These are phyloP conservation scores for Umimayanthus chanpuru DNA, from an alignment of 92 coral and sea anemone genomes.

Conservation along the genomic window DNA sequence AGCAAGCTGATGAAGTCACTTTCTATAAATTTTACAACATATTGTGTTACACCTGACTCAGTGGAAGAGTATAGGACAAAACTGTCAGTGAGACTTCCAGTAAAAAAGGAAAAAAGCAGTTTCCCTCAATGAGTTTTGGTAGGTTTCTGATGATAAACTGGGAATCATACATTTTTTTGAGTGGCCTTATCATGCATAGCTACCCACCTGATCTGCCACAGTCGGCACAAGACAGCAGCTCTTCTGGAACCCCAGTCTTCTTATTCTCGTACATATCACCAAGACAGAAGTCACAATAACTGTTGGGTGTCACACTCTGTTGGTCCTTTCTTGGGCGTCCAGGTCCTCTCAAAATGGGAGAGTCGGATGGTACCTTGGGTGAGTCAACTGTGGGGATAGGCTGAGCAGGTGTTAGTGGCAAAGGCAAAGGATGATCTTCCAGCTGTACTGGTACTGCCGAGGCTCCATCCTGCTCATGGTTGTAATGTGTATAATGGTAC, in stretches of 20 bases:
- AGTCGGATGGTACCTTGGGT: constrained; percentile 67
- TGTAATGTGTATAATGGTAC: constrained; percentile 95
- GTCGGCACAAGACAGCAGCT: constrained; percentile 94
- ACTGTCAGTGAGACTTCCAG: too few relatives aligned
- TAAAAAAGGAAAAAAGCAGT: too few relatives aligned
- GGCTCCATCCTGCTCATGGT: constrained; percentile 80
- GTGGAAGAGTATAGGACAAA: too few relatives aligned
- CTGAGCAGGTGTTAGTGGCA: constrained; percentile 66
- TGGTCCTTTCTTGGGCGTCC: constrained; percentile 68
- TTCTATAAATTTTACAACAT: too few relatives aligned
- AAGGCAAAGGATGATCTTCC: not conserved
- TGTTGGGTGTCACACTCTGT: constrained; percentile 78
- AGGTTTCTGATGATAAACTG: too few relatives aligned
- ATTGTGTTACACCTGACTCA: too few relatives aligned
- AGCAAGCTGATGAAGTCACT: too few relatives aligned
- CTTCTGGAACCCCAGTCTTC: constrained; percentile 88
- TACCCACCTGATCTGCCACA: constrained; percentile 95
- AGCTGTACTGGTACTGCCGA: not conserved
- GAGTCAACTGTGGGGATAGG: constrained; percentile 64
- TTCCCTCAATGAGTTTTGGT: too few relatives aligned
- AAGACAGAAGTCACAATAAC: constrained; percentile 96
- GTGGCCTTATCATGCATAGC: not conserved
- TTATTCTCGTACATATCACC: constrained; percentile 91
- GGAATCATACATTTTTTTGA: too few relatives aligned
- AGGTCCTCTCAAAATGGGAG: constrained; percentile 57